phyloP scores from a whole-genome alignment of 2,797 vertebrate species.

The Dallia pectoralis region DNA sequence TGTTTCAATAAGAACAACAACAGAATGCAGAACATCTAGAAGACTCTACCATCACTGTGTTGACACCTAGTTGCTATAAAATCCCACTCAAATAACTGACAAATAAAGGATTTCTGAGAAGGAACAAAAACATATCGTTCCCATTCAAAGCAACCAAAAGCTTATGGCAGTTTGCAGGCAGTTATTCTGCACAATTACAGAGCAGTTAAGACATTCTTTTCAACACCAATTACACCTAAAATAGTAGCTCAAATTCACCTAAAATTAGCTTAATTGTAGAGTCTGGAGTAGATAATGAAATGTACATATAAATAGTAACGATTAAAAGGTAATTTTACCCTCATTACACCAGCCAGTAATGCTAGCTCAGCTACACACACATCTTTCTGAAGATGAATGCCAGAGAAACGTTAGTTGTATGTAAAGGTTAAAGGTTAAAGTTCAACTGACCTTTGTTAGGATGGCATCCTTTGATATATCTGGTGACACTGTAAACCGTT shows the following conservation, averaged over 20 bases:
- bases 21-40: no score
- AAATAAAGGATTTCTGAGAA: slow-evolving; percentile 39
- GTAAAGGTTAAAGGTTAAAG: not conserved
- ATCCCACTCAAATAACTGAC: no score
- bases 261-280: slow-evolving; percentile 60
- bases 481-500: slow-evolving; percentile 87
- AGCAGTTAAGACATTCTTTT: slow-evolving; percentile 64
- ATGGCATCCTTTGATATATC: slow-evolving; percentile 84
- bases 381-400: slow-evolving; percentile 40
- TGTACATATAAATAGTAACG: slow-evolving; percentile 50
- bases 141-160: slow-evolving; percentile 21
- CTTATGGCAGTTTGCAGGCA: slow-evolving; percentile 13
- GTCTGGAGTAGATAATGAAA: slow-evolving; percentile 42
- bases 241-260: slow-evolving; percentile 58
- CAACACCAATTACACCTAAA: slow-evolving; percentile 41
- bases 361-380: slow-evolving; percentile 43
- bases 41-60: no score
- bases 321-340: slow-evolving; percentile 48
- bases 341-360: slow-evolving; percentile 45
- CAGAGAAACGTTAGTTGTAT: slow-evolving; percentile 44
- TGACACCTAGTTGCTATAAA: no score
- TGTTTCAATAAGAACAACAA: no score
- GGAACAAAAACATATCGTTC: slow-evolving; percentile 39
- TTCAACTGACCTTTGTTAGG: slow-evolving; percentile 77
- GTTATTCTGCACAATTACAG: slow-evolving; percentile 52